phyloP scores from a whole-genome alignment of 2,113 vertebrate genomes.

The Phaetusa simplex region DNA sequence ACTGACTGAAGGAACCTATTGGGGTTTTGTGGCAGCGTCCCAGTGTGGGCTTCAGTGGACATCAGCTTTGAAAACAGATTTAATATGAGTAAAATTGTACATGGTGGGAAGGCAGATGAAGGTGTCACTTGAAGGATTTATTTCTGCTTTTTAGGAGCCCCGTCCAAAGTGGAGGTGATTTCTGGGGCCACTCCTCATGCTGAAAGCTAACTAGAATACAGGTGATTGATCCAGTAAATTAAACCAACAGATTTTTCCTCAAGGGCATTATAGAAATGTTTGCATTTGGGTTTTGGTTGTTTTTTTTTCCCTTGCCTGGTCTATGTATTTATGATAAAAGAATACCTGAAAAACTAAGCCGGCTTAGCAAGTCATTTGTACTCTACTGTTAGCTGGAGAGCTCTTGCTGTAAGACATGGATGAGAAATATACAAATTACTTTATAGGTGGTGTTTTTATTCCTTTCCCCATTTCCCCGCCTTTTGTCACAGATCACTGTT shows the following conservation, averaged over 20 bases:
- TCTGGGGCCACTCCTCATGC: neutral
- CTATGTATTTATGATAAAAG: neutral
- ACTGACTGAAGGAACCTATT: neutral
- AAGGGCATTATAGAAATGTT: neutral
- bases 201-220: neutral
- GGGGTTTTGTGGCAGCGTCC: neutral
- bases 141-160: neutral
- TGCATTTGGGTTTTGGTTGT: neutral
- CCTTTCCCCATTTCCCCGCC: neutral
- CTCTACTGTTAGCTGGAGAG: neutral
- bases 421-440: neutral
- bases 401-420: neutral
- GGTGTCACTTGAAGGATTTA: fast-evolving
- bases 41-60: neutral
- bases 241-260: neutral
- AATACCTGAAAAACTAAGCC: neutral
- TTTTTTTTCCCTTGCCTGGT: neutral
- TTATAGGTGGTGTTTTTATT: neutral
- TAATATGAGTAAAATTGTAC: neutral
- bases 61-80: neutral
- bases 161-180: neutral
- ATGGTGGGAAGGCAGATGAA: neutral
- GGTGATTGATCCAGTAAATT: neutral
- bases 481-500: neutral
- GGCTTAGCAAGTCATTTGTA: neutral